Evolutionary conservation across 2,888 invertebrate species (phyloP), one percentile per base, ranked within the genome.

Genomic region (Coenonympha glycerion): DNA sequence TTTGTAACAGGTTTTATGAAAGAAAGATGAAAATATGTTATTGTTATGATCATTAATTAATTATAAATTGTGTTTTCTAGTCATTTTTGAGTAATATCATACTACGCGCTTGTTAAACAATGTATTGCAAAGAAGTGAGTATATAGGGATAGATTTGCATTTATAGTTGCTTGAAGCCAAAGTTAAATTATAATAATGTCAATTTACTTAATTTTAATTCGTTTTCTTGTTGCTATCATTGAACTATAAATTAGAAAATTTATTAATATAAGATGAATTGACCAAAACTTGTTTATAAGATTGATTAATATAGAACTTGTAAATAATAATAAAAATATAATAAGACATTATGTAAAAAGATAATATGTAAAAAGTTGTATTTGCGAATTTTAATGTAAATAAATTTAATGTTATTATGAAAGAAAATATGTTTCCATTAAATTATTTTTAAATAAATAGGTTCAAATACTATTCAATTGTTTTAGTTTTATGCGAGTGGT

Each of bases 281-380:
- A 86, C 86, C 86, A 86, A 86, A 84, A 68, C 76, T 85, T 82
- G 65, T 76, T 68, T 85, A n/a, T n/a, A 83, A 84, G 83, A 71
- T 76, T 75, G 54, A 56, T 47, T 47, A 53, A 57, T 47, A 51
- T 63, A 59, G 55, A 56, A 53, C 40, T 52, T 65, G 64, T 79
- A 80, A 71, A 80, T 79, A 79, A 59, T 69, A 70, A 68, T 60
- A 58, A 59, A 64, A 61, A 65, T 67, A 66, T 66, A 69, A 59
- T 77, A 74, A 77, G 73, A 72, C 68, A 76, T 66, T 69, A 69
- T 66, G 62, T 75, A 71, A 66, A 74, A 64, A 66, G 67, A 64
- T 61, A 63, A 63, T 33, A 49, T 80, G 82, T 85, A 81, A 73
- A 81, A 79, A 79, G 76, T 78, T 80, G 77, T 80, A 81, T 78